Evolutionary conservation across 2,113 vertebrate species (phyloP).

Genomic region (Mustela lutreola): DNA sequence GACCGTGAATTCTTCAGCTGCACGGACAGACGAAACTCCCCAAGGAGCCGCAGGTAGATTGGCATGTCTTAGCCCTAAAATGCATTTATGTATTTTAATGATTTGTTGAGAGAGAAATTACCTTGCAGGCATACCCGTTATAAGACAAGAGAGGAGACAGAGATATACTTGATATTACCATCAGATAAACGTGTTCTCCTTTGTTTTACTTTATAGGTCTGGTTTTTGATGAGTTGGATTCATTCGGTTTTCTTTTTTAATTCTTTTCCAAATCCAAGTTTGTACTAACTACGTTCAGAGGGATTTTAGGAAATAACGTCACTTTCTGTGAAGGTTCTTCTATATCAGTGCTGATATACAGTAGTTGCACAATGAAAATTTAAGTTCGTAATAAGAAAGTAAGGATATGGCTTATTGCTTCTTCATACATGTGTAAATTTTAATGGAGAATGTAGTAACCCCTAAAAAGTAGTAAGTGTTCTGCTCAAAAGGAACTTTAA

Average conservation of each 20-base stretch:
- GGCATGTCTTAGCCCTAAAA: neutral
- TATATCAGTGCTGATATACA: neutral
- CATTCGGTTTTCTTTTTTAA: neutral
- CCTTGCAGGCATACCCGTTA: neutral
- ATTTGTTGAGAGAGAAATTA: neutral
- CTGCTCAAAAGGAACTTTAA: neutral
- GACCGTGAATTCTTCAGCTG: slow-evolving; percentile 97
- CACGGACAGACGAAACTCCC: slow-evolving; percentile 96
- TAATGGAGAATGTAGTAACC: slow-evolving; percentile 38
- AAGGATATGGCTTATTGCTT: neutral
- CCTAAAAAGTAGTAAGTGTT: neutral
- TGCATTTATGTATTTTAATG: neutral
- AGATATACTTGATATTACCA: neutral
- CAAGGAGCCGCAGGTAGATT: slow-evolving; percentile 97
- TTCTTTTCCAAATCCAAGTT: neutral
- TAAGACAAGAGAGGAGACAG: neutral
- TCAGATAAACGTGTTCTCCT: neutral
- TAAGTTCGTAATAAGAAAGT: slow-evolving; percentile 26
- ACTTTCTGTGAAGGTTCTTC: neutral
- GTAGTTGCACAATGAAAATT: slow-evolving; percentile 12
- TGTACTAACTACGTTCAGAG: neutral
- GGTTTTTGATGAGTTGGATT: neutral
- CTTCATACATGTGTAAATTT: neutral
- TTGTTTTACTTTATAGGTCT: neutral
- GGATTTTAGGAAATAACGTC: neutral